phyloP scores from a whole-genome alignment of 2,113 vertebrate genomes.

The Cephalopterus ornatus region DNA sequence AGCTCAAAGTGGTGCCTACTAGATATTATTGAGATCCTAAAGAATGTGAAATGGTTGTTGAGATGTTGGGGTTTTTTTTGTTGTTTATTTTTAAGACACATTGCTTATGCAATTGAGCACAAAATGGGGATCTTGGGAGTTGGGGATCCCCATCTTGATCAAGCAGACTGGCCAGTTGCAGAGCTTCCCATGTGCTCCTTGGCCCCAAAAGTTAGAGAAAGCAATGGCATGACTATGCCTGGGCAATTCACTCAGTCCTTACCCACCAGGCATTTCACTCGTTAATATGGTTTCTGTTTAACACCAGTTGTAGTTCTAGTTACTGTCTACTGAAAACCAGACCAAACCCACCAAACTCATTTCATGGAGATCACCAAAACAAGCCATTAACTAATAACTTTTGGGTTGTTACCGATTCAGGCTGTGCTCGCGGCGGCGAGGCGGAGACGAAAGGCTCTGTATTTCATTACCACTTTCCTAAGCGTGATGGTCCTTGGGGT shows the following conservation, averaged over 20 bases:
- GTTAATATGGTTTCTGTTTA: background rate
- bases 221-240: accelerated
- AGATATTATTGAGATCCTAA: background rate
- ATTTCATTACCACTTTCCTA: background rate
- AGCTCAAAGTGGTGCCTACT: background rate
- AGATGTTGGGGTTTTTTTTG: background rate
- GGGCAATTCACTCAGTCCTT: accelerated
- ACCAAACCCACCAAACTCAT: background rate
- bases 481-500: background rate
- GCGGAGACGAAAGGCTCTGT: background rate
- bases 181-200: background rate
- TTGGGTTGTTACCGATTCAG: background rate
- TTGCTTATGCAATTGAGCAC: background rate
- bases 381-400: background rate
- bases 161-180: background rate
- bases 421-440: accelerated
- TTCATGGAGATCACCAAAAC: background rate
- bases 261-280: accelerated
- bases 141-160: accelerated
- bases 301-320: background rate
- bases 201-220: background rate
- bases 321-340: background rate
- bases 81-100: background rate
- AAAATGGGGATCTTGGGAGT: background rate
- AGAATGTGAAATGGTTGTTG: background rate